Percentiles rank a stretch among this genome's conserved stretches.
Evolutionary conservation across 2,888 invertebrate genomes (phyloP).

Genomic region (Sinelater perroti): DNA sequence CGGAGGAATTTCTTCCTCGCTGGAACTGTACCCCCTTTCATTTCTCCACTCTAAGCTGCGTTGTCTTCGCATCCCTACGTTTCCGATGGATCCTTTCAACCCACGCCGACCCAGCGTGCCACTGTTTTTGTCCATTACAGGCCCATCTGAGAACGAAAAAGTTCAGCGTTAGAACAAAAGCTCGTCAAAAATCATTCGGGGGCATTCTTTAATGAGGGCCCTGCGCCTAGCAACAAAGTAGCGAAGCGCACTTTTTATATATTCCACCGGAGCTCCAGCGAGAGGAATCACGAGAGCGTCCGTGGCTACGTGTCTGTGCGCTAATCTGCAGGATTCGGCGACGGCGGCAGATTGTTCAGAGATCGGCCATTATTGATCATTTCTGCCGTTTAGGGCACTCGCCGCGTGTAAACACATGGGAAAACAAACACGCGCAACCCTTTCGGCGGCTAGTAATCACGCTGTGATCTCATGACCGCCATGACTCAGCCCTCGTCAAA

Average conservation of each 20-base stretch:
- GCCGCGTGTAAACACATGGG: slow-evolving; percentile 45
- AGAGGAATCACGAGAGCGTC: not conserved
- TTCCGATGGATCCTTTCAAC: slow-evolving; percentile 48
- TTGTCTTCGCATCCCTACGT: slow-evolving; percentile 62
- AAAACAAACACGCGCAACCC: slow-evolving; percentile 50
- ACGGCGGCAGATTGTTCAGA: slow-evolving; percentile 40
- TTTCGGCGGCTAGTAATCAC: slow-evolving; percentile 43
- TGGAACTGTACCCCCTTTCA: slow-evolving; percentile 65
- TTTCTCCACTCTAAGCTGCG: slow-evolving; percentile 68
- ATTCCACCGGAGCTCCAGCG: slow-evolving; percentile 3
- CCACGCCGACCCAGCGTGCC: slow-evolving; percentile 58
- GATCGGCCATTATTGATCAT: slow-evolving; percentile 51
- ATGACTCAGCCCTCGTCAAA: slow-evolving; percentile 38
- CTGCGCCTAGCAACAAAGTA: too few relatives aligned
- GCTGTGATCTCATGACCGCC: slow-evolving; percentile 38
- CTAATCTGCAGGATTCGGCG: slow-evolving; percentile 49
- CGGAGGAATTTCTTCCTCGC: slow-evolving; percentile 63
- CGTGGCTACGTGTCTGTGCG: slow-evolving; percentile 45
- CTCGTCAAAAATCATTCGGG: too few relatives aligned
- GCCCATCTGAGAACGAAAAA: too few relatives aligned
- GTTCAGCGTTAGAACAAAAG: too few relatives aligned
- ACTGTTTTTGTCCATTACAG: slow-evolving; percentile 55
- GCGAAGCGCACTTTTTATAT: not conserved
- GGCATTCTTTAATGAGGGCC: too few relatives aligned
- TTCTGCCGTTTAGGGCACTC: slow-evolving; percentile 46